Evolutionary conservation across 2,888 invertebrate species (phyloP), one percentile per base, ranked within the genome.

Genomic region (Agrotis exclamationis): DNA sequence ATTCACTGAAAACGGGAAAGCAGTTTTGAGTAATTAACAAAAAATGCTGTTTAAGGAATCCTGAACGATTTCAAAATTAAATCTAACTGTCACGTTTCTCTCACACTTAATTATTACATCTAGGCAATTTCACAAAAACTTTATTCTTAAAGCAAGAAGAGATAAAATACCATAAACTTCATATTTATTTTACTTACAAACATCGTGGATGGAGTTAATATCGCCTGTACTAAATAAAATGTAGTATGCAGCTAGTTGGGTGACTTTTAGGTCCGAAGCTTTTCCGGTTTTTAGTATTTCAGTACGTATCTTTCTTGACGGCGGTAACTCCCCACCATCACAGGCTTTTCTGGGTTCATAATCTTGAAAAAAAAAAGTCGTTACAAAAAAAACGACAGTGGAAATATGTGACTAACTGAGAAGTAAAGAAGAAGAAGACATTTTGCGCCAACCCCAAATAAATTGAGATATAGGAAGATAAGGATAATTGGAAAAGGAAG

Each of bases 1-100:
- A 28, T 79, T 80, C 3, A 59, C 83, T 83, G 56, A 45, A 77
- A 82, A 33, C 1, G 4, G n/a, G 20, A 20, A n/a, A 54, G 0
- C 11, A 54, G 54, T 28, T 54, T n/a, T 28, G 18, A 18, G 4
- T 4, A 1, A 18, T 4, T 18, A 18, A 54, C 4, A 20, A 11
- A 48, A 28, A 5, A 3, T 5, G 28, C 5, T 28, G 3, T 28
- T 28, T 28, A 28, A 28, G 28, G 5, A 28, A 28, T 28, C 28
- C 28, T 28, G 3, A 3, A 28, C 4, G 28, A 28, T 28, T 28
- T 28, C 28, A 28, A 28, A 28, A 28, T 28, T 28, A 28, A 4
- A 28, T n/a, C 3, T 28, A 3, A 28, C 28, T 28, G 0, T 28
- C 28, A 28, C 28, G 28, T 28, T 28, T 28, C 28, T 28, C 28